phyloP scores from a whole-genome alignment of 1,140 invertebrate genomes.

The Eurosta solidaginis region DNA sequence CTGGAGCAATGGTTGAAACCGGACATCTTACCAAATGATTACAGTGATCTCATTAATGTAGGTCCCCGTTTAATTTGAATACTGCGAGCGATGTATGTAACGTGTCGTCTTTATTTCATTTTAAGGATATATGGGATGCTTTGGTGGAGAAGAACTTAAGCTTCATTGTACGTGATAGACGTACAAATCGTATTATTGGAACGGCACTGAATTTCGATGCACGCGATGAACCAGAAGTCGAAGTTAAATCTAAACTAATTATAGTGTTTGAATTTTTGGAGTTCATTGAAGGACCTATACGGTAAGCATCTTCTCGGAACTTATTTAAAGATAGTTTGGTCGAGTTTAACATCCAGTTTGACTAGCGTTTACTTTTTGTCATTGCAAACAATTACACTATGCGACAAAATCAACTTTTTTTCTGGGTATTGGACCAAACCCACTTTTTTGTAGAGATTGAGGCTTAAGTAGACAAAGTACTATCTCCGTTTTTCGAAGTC shows the following conservation, averaged over 20 bases:
- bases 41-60: slow-evolving; percentile 67
- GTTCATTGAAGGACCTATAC: slow-evolving; percentile 72
- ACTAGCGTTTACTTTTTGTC: no score
- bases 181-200: slow-evolving; percentile 62
- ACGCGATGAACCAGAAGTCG: slow-evolving; percentile 75
- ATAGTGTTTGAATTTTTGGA: slow-evolving; percentile 82
- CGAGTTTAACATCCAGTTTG: no score
- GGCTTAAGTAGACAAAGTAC: no score
- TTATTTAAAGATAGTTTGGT: no score
- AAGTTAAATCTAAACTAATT: slow-evolving; percentile 68
- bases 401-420: no score
- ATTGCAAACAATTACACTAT: no score
- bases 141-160: slow-evolving; percentile 72
- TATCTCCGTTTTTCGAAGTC: no score
- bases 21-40: slow-evolving; percentile 69
- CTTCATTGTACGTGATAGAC: slow-evolving; percentile 65
- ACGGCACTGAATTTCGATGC: slow-evolving; percentile 80
- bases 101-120: not conserved
- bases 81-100: not conserved
- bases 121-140: slow-evolving; percentile 66
- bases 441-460: no score
- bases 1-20: slow-evolving; percentile 76
- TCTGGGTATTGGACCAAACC: no score
- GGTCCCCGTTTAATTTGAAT: slow-evolving; percentile 22
- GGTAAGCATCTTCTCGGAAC: slow-evolving; percentile 56